Conservation (phyloP, 1,140 invertebrate genomes). For the Trialeurodes vaporariorum region DNA sequence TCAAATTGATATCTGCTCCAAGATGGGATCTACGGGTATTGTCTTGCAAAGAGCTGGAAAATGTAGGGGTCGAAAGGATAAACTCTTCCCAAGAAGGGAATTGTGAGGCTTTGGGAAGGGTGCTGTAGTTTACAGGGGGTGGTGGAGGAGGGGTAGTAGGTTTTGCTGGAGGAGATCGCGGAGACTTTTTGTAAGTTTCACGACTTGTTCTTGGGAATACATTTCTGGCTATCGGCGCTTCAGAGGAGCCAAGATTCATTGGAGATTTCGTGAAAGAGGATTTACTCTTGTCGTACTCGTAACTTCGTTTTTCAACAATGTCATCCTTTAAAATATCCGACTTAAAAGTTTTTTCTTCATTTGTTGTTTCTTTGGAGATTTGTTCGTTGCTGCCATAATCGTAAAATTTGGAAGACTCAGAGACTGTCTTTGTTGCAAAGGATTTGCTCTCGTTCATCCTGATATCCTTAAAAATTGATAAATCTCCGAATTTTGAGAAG, state of each 20-base stretch:
- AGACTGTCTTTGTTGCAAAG: neutral
- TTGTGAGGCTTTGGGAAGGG: constrained; percentile 16
- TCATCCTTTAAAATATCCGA: neutral
- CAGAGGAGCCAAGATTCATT: no score
- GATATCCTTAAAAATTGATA: neutral
- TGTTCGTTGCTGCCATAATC: neutral
- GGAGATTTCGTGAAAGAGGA: neutral
- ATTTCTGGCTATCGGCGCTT: no score
- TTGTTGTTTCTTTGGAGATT: neutral
- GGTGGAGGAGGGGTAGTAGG: constrained; percentile 18
- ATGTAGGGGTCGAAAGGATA: constrained; percentile 21
- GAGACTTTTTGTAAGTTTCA: no score
- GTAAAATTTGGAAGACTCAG: neutral
- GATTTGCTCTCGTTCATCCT: neutral
- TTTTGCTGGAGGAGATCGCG: constrained; percentile 5
- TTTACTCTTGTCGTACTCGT: neutral
- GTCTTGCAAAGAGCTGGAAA: constrained; percentile 10
- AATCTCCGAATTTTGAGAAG: neutral
- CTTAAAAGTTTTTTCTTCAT: neutral
- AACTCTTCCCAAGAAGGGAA: constrained; percentile 23
- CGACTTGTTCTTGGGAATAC: no score
- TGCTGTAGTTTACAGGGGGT: constrained; percentile 27
- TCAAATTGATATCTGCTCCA: neutral
- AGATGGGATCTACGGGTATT: neutral
- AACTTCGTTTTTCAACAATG: neutral